phyloP scores from a whole-genome alignment of 2,113 vertebrate genomes.

The Prietella phreatophila region DNA sequence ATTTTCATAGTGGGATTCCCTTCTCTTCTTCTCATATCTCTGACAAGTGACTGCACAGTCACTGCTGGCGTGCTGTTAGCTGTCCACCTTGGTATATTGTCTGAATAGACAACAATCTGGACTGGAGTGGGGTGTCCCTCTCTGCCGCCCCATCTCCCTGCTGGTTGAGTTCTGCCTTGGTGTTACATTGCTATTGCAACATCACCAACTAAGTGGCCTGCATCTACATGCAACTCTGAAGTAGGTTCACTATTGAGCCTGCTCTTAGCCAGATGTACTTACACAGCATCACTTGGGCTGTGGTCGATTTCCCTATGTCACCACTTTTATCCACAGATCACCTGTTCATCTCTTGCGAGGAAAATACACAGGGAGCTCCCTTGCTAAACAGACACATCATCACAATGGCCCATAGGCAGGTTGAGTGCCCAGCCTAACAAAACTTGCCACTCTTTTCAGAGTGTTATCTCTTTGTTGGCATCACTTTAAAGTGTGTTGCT shows the following conservation, averaged over 20 bases:
- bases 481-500: not conserved
- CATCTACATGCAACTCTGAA: not conserved
- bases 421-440: not conserved
- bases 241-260: not conserved
- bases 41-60: not conserved
- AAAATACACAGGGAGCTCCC: not conserved
- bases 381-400: not conserved
- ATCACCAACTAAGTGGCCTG: not conserved
- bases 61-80: not conserved
- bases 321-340: not conserved
- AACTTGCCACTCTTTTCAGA: not conserved
- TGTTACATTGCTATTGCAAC: not conserved
- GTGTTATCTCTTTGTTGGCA: no score
- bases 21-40: not conserved
- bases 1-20: not conserved
- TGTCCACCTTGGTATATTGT: not conserved
- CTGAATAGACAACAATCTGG: not conserved
- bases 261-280: not conserved
- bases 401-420: not conserved
- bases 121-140: not conserved
- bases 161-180: not conserved
- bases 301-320: not conserved
- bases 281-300: not conserved
- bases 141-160: not conserved
- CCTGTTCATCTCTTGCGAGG: no score